Evolutionary conservation across 2,113 vertebrate genomes (phyloP).

Genomic region (Pseudonaja textilis): DNA sequence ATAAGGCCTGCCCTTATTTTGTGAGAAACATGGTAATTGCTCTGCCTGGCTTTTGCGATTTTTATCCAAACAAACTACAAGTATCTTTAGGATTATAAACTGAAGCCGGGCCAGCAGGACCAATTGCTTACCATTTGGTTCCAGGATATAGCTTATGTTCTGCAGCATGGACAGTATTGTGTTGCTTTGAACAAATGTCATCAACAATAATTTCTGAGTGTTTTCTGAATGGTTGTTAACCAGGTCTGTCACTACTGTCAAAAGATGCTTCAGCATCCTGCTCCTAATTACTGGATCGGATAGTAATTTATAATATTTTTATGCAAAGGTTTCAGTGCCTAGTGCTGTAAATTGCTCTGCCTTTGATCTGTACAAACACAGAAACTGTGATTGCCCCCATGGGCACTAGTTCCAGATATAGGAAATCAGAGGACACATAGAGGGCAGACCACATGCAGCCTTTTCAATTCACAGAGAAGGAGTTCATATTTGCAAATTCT

Average conservation of each 20-base stretch:
- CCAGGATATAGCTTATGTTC: not conserved
- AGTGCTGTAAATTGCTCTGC: slow-evolving; percentile 25
- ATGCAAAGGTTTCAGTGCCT: slow-evolving; percentile 45
- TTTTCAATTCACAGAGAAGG: not conserved
- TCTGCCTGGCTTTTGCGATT: not conserved
- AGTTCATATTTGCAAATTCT: not conserved
- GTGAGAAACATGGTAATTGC: not conserved
- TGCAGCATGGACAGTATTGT: slow-evolving; percentile 17
- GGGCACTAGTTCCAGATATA: not conserved
- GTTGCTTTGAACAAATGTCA: not conserved
- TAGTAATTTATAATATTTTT: slow-evolving; percentile 62
- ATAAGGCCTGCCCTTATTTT: too few species aligned
- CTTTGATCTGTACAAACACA: slow-evolving; percentile 19
- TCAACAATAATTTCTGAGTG: slow-evolving; percentile 41
- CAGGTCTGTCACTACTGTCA: slow-evolving; percentile 56
- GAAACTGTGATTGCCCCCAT: not conserved
- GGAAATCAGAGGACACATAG: not conserved
- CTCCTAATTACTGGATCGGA: slow-evolving; percentile 66
- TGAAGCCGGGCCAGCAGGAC: not conserved
- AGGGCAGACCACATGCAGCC: not conserved
- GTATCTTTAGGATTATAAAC: not conserved
- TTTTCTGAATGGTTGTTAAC: slow-evolving; percentile 61
- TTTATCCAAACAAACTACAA: not conserved
- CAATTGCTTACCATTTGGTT: not conserved
- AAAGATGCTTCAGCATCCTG: slow-evolving; percentile 43